These are phyloP conservation scores for Sander vitreus DNA, from an alignment of 2,113 vertebrate species.

Conservation along the genomic window DNA sequence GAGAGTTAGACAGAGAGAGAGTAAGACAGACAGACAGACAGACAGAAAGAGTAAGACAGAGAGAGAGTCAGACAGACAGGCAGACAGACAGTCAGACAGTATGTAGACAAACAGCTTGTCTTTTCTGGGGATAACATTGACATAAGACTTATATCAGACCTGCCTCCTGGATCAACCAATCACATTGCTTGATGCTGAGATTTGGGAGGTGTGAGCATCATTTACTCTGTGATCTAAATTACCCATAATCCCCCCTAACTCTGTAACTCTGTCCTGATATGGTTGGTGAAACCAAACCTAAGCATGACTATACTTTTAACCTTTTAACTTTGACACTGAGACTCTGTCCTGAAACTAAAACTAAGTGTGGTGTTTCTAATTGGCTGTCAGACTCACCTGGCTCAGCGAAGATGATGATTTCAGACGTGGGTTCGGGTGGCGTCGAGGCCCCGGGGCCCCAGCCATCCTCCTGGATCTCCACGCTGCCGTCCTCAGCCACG, in stretches of 20 bases:
- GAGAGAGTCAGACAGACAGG: background rate
- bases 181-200: background rate
- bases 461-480: conserved; percentile 93
- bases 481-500: conserved; percentile 91
- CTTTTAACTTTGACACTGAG: background rate
- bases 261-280: background rate
- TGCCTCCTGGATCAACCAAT: conserved; percentile 10
- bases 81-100: background rate
- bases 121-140: too few relatives aligned
- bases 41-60: too few relatives aligned
- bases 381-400: conserved; percentile 73
- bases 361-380: background rate
- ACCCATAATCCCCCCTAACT: too few relatives aligned
- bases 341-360: background rate
- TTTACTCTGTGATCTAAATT: too few relatives aligned
- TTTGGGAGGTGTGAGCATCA: background rate
- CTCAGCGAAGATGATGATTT: conserved; percentile 97
- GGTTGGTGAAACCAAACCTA: too few relatives aligned
- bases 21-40: background rate
- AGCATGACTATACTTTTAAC: too few relatives aligned
- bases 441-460: conserved; percentile 81
- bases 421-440: conserved; percentile 89
- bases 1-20: background rate
- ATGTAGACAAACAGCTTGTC: background rate
- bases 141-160: too few relatives aligned